Conservation (phyloP, 2,113 vertebrate genomes). For the Lontra canadensis region DNA sequence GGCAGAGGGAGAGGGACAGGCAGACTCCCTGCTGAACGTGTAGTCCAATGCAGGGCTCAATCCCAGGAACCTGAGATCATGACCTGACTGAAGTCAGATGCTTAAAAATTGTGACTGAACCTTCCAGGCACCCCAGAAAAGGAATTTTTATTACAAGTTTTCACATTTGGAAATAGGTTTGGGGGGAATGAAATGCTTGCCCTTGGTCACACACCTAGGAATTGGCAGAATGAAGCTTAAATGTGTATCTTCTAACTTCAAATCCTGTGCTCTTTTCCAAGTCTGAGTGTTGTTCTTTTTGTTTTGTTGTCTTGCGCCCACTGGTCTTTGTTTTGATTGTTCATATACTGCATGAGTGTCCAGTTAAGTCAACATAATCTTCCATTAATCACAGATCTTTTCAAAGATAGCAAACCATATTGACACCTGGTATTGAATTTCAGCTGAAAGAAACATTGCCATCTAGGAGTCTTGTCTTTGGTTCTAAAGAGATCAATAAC, state of each 20-base stretch:
- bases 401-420: background rate
- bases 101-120: background rate
- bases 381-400: background rate
- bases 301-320: background rate
- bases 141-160: background rate
- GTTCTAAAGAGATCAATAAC: background rate
- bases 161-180: background rate
- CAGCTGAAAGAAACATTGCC: background rate
- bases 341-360: rapidly evolving
- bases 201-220: background rate
- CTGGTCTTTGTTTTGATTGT: background rate
- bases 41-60: background rate
- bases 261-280: background rate
- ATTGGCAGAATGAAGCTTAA: background rate
- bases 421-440: background rate
- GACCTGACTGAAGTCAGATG: background rate
- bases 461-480: background rate
- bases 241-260: rapidly evolving
- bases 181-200: background rate
- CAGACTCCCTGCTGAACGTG: background rate
- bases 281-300: background rate
- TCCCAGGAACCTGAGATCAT: background rate
- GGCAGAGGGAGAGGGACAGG: background rate
- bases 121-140: background rate
- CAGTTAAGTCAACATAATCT: background rate